Base-by-base conservation (phyloP, 2,113 vertebrate genomes). In the Noturus placidus region DNA sequence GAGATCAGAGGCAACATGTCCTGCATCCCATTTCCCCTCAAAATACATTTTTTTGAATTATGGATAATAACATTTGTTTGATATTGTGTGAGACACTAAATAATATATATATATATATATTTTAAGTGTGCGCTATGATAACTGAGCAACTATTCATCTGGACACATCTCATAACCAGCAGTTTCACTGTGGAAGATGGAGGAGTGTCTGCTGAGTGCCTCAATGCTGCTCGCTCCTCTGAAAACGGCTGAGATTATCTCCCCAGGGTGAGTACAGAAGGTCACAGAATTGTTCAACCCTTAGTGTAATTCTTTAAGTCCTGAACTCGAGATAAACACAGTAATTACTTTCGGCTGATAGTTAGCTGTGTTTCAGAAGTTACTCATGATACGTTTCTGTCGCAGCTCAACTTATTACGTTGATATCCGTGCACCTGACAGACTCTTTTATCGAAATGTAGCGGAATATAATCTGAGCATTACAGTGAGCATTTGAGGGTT, bases 231-330 rank as follows among this genome's bases (percentile, higher is more conserved):
- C 80, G 25, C 33, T 74, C 13, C 42, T n/a, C 82, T 87, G 88
- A 83, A 89, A 89, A 57, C 42, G 84, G n/a, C 63, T 56, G 57
- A 65, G 88, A 90, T 89, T 35, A 72, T 87, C 82, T 87, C 19
- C 80, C 65, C 5, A 70, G 86, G 88, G 59, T 85, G 63, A 78
- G 59, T 15, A 76, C 22, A 77, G 65, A 33, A 69, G 65, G 85
- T 76, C 85, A 89, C 35, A 57, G 11, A 50, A 20, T 74, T 80
- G 54, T 9, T 54, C n/a, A n/a, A n/a, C n/a, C n/a, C 72, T 72
- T 56, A 85, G 72, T 46, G 38, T 50, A 50, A 50, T 46, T 46
- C 22, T 46, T 77, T 76, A 76, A 76, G 11, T 50, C 42, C 42
- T 80, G 50, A 57, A 15, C 27, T 56, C 69, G 57, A 81, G 61